A percentile compares a stretch with the other conserved stretches of the same genome.
Evolutionary conservation across 2,113 vertebrate species (phyloP).

Genomic region (Spea bombifrons): DNA sequence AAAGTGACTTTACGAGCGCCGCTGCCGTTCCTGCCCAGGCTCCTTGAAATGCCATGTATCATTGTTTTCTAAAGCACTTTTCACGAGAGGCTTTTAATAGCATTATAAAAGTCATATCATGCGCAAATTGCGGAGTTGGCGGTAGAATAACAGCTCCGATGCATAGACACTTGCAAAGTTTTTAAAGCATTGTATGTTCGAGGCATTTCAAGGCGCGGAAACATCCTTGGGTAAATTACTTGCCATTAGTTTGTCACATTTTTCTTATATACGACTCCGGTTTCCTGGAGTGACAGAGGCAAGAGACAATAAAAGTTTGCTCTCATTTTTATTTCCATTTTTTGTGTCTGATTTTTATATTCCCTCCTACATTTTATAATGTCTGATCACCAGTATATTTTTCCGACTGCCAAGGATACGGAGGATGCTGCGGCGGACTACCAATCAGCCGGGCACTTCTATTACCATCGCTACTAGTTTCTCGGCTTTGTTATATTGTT

Average conservation of each 20-base stretch:
- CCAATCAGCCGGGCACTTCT: conserved; percentile 45
- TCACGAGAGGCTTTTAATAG: conserved; percentile 69
- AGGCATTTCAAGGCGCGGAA: conserved; percentile 76
- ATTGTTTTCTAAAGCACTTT: conserved; percentile 65
- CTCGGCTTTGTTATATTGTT: background rate
- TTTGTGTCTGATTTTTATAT: conserved; percentile 61
- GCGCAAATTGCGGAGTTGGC: conserved; percentile 71
- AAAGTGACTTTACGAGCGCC: conserved; percentile 64
- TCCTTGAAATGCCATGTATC: conserved; percentile 67
- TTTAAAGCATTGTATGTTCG: conserved; percentile 62
- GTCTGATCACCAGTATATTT: conserved; percentile 54
- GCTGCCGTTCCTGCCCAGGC: conserved; percentile 39
- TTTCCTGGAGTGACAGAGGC: conserved; percentile 72
- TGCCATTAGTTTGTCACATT: conserved; percentile 81
- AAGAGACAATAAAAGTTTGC: conserved; percentile 75
- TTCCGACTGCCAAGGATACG: conserved; percentile 53
- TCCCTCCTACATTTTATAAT: conserved; percentile 59
- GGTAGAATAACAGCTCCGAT: conserved; percentile 58
- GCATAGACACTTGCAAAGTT: conserved; percentile 67
- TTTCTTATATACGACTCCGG: conserved; percentile 75
- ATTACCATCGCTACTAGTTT: conserved; percentile 11
- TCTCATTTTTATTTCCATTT: conserved; percentile 75
- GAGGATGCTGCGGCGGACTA: conserved; percentile 41
- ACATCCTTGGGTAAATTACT: conserved; percentile 80
- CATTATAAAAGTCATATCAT: conserved; percentile 76